Percentiles rank a stretch among this genome's conserved stretches.
phyloP scores from a whole-genome alignment of 1,140 invertebrate species.

The Steinernema khuongi region DNA sequence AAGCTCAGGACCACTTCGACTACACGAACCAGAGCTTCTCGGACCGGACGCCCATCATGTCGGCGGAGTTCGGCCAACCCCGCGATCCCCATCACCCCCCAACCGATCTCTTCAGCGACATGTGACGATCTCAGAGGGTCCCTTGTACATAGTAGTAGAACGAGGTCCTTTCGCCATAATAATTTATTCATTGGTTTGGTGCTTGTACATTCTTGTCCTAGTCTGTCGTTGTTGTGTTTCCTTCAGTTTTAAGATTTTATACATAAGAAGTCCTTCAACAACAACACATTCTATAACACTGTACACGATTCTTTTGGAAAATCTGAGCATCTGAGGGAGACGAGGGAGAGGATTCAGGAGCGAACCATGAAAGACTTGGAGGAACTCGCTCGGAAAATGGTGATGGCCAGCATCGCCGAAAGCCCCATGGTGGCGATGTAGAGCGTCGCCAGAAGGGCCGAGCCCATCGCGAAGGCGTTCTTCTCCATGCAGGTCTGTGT shows the following conservation, averaged over 20 bases:
- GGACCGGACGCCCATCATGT: constrained; percentile 21
- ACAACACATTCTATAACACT: constrained; percentile 1
- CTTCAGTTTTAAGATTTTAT: neutral
- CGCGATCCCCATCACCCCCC: neutral
- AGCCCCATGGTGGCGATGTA: neutral
- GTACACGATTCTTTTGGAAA: neutral
- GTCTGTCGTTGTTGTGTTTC: too few species aligned
- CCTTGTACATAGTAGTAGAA: neutral
- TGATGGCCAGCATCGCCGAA: neutral
- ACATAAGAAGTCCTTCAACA: too few species aligned
- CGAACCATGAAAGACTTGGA: neutral
- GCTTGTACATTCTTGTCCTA: neutral
- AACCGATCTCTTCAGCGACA: constrained; percentile 11
- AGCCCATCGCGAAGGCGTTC: neutral
- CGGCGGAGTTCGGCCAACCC: constrained; percentile 2
- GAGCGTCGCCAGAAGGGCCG: neutral
- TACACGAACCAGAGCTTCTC: constrained; percentile 32
- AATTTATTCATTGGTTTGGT: neutral
- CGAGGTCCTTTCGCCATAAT: constrained; percentile 8
- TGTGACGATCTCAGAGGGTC: neutral
- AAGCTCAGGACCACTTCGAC: neutral
- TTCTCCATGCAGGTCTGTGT: neutral
- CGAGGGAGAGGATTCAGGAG: neutral
- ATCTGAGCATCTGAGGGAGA: constrained; percentile 6
- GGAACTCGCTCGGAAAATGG: neutral